Percentiles rank a stretch among this genome's conserved stretches.
These are phyloP conservation scores for Sinohyriopsis cumingii DNA, from an alignment of 2,888 invertebrate species.

Conservation along the genomic window DNA sequence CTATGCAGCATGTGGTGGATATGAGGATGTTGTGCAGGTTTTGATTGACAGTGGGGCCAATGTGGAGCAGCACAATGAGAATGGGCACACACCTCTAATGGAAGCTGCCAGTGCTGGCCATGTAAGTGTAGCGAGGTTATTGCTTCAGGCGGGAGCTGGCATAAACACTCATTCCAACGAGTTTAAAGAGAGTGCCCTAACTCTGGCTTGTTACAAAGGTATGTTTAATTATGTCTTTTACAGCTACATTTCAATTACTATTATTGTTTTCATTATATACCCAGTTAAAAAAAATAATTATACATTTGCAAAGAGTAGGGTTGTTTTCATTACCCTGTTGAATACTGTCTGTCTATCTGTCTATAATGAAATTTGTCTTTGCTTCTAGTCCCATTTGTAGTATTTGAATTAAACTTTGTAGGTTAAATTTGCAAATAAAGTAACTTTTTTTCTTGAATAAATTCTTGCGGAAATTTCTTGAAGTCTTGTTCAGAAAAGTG, in stretches of 20 bases:
- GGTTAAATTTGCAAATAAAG: too few relatives aligned
- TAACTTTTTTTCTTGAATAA: too few relatives aligned
- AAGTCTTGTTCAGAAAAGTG: too few relatives aligned
- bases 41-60: slow-evolving; percentile 92
- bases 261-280: neutral
- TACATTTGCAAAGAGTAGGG: neutral
- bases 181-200: slow-evolving; percentile 98
- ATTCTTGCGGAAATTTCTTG: too few relatives aligned
- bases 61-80: slow-evolving; percentile 99
- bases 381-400: too few relatives aligned
- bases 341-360: neutral
- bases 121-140: slow-evolving; percentile 76
- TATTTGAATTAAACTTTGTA: too few relatives aligned
- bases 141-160: slow-evolving; percentile 94
- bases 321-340: neutral
- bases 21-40: slow-evolving; percentile 89
- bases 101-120: slow-evolving; percentile 73
- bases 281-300: neutral
- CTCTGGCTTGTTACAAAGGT: slow-evolving; percentile 93
- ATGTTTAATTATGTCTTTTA: slow-evolving; percentile 3
- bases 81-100: slow-evolving; percentile 93
- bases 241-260: neutral
- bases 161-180: slow-evolving; percentile 99
- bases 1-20: slow-evolving; percentile 82
- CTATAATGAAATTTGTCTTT: too few relatives aligned